These are phyloP conservation scores for Callocephalon fimbriatum DNA, from an alignment of 2,113 vertebrate genomes.

Conservation along the genomic window DNA sequence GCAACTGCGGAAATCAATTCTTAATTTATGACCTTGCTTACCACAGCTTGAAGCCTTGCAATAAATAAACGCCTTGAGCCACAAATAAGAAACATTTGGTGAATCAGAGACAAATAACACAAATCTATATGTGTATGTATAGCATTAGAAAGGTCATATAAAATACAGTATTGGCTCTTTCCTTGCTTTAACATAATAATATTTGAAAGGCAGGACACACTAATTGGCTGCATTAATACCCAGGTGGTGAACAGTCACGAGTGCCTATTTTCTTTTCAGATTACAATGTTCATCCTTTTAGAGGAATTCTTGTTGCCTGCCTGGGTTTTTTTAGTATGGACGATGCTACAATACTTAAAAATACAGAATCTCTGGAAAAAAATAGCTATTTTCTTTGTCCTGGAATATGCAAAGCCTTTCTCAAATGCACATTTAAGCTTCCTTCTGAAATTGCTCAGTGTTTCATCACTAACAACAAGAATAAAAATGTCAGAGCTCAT, in stretches of 20 bases:
- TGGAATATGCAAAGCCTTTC: background rate
- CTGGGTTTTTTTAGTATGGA: background rate
- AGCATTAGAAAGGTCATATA: conserved; percentile 41
- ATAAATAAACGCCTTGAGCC: conserved; percentile 61
- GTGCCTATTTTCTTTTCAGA: conserved; percentile 6
- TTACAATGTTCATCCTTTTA: background rate
- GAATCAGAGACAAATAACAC: conserved; percentile 34
- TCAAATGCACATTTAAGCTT: background rate
- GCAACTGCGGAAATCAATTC: conserved; percentile 60
- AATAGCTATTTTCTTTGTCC: background rate
- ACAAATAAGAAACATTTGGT: conserved; percentile 39
- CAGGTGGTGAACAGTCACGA: background rate
- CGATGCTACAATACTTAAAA: background rate
- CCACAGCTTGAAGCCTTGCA: conserved; percentile 48
- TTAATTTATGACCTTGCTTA: conserved; percentile 56
- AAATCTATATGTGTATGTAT: conserved; percentile 5
- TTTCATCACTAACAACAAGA: background rate
- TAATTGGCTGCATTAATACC: conserved; percentile 54
- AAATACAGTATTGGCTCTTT: conserved; percentile 42
- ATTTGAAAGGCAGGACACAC: conserved; percentile 3
- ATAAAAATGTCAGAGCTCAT: background rate
- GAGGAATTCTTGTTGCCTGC: background rate
- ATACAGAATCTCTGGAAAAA: background rate
- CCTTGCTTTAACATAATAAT: conserved; percentile 42
- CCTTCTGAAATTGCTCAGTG: background rate